Evolutionary conservation across 2,797 vertebrate species (phyloP).

Genomic region (Brachyrhaphis roseni): DNA sequence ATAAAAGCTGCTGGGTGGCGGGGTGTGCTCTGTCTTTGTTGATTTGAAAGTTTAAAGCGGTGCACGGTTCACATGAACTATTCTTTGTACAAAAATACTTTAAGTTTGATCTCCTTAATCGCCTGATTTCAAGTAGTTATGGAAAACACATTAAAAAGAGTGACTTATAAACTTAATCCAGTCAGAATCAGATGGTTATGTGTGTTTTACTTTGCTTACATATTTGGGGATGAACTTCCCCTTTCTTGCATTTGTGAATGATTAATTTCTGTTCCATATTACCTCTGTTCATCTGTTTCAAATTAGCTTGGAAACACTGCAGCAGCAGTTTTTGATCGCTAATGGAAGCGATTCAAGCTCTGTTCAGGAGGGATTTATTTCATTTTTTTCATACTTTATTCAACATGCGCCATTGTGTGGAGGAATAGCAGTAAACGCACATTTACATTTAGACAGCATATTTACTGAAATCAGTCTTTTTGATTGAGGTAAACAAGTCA

Average conservation of each 20-base stretch:
- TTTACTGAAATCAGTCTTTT: background rate
- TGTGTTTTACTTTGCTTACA: background rate
- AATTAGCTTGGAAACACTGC: background rate
- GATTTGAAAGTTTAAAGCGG: background rate
- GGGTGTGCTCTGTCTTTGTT: background rate
- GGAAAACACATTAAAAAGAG: background rate
- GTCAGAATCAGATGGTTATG: background rate
- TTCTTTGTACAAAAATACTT: background rate
- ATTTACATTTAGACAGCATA: slow-evolving; percentile 67
- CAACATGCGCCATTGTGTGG: background rate
- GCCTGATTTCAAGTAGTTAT: background rate
- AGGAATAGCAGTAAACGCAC: slow-evolving; percentile 27
- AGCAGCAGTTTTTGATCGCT: background rate
- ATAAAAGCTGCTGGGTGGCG: background rate
- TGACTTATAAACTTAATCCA: background rate
- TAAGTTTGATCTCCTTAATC: background rate
- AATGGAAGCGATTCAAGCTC: background rate
- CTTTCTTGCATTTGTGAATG: background rate
- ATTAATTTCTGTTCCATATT: background rate
- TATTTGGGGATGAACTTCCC: background rate
- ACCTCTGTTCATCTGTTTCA: background rate
- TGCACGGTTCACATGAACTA: background rate
- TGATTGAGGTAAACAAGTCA: background rate
- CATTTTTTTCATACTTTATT: slow-evolving; percentile 5
- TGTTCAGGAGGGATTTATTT: slow-evolving; percentile 3